A percentile compares a stretch with the other conserved stretches of the same genome.
Evolutionary conservation across 2,797 vertebrate species (phyloP).

Genomic region (Arctocebus calabarensis): DNA sequence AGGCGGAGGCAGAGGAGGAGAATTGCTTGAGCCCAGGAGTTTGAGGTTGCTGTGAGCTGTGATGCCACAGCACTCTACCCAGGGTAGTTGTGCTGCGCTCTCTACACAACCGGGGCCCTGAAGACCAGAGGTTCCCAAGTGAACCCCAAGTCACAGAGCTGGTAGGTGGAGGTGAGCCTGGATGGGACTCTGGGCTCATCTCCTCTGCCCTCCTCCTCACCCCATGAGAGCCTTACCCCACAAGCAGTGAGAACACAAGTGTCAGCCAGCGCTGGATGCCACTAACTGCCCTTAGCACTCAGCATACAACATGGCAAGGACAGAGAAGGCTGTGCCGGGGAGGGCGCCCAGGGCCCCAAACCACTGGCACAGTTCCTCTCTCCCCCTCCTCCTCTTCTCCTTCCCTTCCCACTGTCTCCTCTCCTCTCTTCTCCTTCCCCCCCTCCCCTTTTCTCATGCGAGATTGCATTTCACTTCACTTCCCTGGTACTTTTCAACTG

Average conservation of each 20-base stretch:
- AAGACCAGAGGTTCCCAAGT: neutral
- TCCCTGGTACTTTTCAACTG: neutral
- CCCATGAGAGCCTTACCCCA: rapidly evolving
- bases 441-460: neutral
- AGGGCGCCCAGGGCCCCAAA: neutral
- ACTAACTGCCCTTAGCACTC: too few species aligned
- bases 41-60: too few species aligned
- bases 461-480: neutral
- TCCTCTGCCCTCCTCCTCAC: too few species aligned
- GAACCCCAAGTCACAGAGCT: neutral
- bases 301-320: neutral
- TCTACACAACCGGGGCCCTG: neutral
- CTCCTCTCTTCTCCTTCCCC: too few species aligned
- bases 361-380: too few species aligned
- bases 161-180: neutral
- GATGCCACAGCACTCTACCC: too few species aligned
- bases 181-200: neutral
- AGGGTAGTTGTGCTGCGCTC: too few species aligned
- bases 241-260: neutral
- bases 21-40: too few species aligned
- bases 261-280: neutral
- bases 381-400: neutral
- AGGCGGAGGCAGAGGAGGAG: too few species aligned
- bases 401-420: neutral
- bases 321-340: neutral